A percentile compares a stretch with the other conserved stretches of the same genome.
Conservation (phyloP, 23 tunicate genomes). For the Botrylloides violaceus region DNA sequence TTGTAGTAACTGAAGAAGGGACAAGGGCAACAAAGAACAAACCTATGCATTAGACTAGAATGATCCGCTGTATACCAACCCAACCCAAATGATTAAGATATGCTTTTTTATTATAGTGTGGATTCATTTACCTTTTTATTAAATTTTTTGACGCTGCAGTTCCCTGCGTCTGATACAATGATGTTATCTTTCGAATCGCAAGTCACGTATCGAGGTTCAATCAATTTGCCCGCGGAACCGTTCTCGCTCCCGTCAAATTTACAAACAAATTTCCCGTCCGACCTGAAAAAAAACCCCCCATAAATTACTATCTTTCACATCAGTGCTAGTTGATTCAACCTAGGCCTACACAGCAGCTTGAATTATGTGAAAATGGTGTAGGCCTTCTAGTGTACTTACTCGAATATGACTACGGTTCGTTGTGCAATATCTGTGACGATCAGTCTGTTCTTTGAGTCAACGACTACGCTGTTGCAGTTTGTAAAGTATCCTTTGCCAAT, state of each 20-base stretch:
- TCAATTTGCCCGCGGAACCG: conserved; percentile 63
- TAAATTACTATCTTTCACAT: too few relatives aligned
- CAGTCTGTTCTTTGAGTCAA: conserved; percentile 53
- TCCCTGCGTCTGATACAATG: conserved; percentile 91
- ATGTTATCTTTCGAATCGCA: conserved; percentile 91
- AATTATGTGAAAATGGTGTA: too few relatives aligned
- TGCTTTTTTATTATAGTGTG: too few relatives aligned
- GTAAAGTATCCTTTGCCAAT: conserved; percentile 79
- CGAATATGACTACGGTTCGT: conserved; percentile 54
- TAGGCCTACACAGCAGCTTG: too few relatives aligned
- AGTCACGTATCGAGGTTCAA: conserved; percentile 86
- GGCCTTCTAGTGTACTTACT: too few relatives aligned
- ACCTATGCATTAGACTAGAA: too few relatives aligned
- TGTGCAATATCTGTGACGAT: conserved; percentile 77
- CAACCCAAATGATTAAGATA: too few relatives aligned
- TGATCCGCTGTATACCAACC: too few relatives aligned
- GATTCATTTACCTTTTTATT: conserved; percentile 35
- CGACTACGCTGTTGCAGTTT: conserved; percentile 85
- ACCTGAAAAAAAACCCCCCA: conserved; percentile 2
- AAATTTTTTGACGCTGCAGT: conserved; percentile 91
- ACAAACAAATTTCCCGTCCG: conserved; percentile 8
- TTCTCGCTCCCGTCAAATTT: conserved; percentile 3
- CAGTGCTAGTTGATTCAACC: too few relatives aligned
- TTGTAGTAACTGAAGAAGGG: too few relatives aligned
- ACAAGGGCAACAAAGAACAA: too few relatives aligned